Evolutionary conservation across 2,113 vertebrate species (phyloP), one percentile per base, ranked within the genome.

Genomic region (Phylloscopus trochiloides): DNA sequence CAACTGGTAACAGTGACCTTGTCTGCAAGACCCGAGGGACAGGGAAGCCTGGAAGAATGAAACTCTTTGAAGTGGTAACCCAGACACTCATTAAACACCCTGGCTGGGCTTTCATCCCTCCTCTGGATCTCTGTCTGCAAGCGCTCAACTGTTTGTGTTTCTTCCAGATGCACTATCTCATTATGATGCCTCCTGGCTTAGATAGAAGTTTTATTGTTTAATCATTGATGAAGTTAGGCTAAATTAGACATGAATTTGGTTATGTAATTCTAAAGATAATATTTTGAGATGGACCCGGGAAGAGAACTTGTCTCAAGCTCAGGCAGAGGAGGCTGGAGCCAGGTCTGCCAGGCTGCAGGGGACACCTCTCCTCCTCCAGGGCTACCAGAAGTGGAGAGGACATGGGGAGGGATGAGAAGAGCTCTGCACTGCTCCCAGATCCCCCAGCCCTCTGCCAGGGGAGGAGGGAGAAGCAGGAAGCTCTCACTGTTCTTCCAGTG

Each of bases 131-230:
- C 65, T 67, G 50, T 73, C 88, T 92, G 79, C 82, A 70, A 16
- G 43, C 86, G 58, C 88, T 94, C 78, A 54, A 10, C 48, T 90
- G 86, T 42, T 96, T 72, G 63, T 3, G 1, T 86, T 90, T 42
- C 82, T 66, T 86, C 92, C 91, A 73, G 79, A 76, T 1, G 0
- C 0, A 1, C 78, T 68, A 36, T 88, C 95, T 93, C 79, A 80
- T 90, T 86, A 58, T 1, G 1, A 45, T 79, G 58, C 75, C 88
- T 83, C 54, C 54, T 70, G 86, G 86, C 76, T 88, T 77, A 59
- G 72, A 68, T 31, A 51, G 54, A 86, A 73, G 21, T 94, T 75
- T 93, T 92, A 91, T 90, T 93, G 80, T 83, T 97, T 91, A 93
- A 91, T 91, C 88, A 80, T 80, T 88, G 58, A 95, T 92, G 88